Percentiles rank a stretch among this genome's conserved stretches.
These are phyloP conservation scores for Notarius lentiginosus DNA, from an alignment of 2,113 vertebrate genomes.

Conservation along the genomic window DNA sequence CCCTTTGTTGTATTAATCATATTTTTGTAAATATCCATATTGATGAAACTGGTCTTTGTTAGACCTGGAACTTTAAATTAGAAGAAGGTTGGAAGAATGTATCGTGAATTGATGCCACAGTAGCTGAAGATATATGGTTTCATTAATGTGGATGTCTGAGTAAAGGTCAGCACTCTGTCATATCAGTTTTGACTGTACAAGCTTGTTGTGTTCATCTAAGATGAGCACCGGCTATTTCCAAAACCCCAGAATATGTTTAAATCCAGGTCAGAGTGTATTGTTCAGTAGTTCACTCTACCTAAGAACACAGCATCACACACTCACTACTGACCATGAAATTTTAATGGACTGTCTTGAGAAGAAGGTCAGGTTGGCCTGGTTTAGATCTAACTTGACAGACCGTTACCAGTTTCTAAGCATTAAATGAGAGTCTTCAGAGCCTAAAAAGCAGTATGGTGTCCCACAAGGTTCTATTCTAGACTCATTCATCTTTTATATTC, in stretches of 20 bases:
- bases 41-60: not conserved
- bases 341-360: not conserved
- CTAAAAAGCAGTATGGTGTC: not conserved
- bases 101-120: not conserved
- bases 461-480: not conserved
- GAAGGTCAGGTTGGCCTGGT: not conserved
- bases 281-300: not conserved
- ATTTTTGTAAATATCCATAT: not conserved
- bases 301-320: not conserved
- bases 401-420: not conserved
- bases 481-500: not conserved
- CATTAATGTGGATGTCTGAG: not conserved
- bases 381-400: not conserved
- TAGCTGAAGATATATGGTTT: constrained; percentile 1
- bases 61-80: not conserved
- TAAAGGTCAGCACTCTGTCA: not conserved
- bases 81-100: not conserved
- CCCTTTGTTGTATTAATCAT: not conserved
- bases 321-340: not conserved
- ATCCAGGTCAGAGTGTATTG: not conserved
- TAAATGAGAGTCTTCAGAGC: not conserved
- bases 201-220: not conserved
- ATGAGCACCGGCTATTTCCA: not conserved
- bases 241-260: not conserved
- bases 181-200: not conserved